phyloP scores from a whole-genome alignment of 2,113 vertebrate species.

The Tylochromis polylepis region DNA sequence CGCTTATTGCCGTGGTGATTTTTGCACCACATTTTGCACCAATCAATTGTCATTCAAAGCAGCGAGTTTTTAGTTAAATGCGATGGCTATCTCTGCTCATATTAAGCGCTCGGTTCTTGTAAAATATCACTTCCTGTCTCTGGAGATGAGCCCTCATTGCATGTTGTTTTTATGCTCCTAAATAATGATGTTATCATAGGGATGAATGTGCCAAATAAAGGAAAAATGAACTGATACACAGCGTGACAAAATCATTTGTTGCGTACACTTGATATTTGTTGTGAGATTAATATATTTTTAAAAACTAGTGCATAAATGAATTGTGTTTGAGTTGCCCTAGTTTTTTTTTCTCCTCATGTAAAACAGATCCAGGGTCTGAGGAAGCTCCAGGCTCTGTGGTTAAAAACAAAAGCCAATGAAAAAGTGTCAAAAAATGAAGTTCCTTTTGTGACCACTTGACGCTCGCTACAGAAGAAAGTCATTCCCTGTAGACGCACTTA shows the following conservation, averaged over 20 bases:
- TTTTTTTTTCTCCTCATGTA: neutral
- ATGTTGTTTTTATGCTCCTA: neutral
- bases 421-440: neutral
- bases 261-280: neutral
- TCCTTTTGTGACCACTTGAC: neutral
- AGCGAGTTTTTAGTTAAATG: neutral
- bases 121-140: neutral
- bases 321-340: neutral
- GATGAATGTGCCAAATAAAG: neutral
- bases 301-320: neutral
- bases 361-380: neutral
- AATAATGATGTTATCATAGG: neutral
- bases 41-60: constrained; percentile 32
- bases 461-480: neutral
- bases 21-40: neutral
- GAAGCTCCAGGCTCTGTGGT: rapidly evolving
- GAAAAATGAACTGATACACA: neutral
- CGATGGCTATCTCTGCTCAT: neutral
- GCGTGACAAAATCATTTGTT: neutral
- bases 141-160: neutral
- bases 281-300: neutral
- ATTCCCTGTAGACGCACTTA: rapidly evolving
- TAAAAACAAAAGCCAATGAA: neutral
- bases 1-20: neutral
- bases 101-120: neutral